Percentiles rank a stretch among this genome's conserved stretches.
These are phyloP conservation scores for Ceratosolen solmsi DNA, from an alignment of 1,140 invertebrate species.

Conservation along the genomic window DNA sequence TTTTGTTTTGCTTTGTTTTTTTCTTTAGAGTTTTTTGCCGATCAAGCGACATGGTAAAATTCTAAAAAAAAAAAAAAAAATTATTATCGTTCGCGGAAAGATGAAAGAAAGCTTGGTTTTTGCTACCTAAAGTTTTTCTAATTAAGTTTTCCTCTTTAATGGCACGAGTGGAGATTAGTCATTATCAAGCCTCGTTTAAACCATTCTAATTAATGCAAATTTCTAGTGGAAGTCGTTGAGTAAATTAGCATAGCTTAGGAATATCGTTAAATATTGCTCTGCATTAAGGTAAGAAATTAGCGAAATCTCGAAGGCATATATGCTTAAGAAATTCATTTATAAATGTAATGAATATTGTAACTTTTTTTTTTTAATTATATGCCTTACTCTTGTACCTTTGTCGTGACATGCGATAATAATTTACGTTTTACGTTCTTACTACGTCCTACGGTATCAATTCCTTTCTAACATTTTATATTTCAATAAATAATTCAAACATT, in stretches of 20 bases:
- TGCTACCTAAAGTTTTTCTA: not conserved
- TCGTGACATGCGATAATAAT: too few species aligned
- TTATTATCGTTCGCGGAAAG: too few species aligned
- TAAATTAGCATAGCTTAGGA: not conserved
- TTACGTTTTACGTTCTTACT: not conserved
- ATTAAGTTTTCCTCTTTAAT: not conserved
- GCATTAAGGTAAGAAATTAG: not conserved
- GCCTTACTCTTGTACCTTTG: too few species aligned
- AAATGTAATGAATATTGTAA: constrained; percentile 7
- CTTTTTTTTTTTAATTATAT: too few species aligned
- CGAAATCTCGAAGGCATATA: not conserved
- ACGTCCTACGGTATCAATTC: not conserved
- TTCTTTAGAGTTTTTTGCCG: too few species aligned
- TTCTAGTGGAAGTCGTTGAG: not conserved
- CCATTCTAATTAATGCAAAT: not conserved
- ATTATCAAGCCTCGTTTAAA: not conserved
- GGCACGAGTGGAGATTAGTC: not conserved
- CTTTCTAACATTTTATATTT: too few species aligned
- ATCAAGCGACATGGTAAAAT: too few species aligned
- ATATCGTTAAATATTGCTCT: not conserved
- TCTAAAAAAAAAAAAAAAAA: too few species aligned
- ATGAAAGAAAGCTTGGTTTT: not conserved
- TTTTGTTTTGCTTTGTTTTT: too few species aligned
- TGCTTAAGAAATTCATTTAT: not conserved
- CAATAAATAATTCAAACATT: too few species aligned